phyloP scores from a whole-genome alignment of 2,888 invertebrate species.

The Drosophila falleni region DNA sequence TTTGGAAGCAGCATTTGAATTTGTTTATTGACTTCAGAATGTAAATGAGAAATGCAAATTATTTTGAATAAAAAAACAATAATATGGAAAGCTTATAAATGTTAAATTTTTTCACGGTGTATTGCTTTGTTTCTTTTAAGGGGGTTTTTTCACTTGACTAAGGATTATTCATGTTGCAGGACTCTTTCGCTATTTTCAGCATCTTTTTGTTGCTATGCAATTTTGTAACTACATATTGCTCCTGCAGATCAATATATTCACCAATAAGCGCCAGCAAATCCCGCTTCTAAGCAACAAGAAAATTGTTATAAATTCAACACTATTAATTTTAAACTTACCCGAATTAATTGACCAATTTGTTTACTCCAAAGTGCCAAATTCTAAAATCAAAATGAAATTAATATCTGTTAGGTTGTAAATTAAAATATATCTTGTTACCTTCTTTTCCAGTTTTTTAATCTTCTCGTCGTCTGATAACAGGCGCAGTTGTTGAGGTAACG shows the following conservation, averaged over 20 bases:
- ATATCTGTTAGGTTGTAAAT: no score
- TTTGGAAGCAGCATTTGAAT: conserved; percentile 33
- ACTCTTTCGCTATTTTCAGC: conserved; percentile 9
- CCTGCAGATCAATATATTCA: conserved; percentile 37
- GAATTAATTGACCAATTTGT: conserved; percentile 29
- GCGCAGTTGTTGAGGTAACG: conserved; percentile 20
- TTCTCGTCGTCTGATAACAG: conserved; percentile 18
- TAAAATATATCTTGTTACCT: background rate
- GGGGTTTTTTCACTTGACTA: background rate
- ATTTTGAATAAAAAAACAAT: conserved; percentile 71
- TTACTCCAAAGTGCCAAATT: conserved; percentile 19
- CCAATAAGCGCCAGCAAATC: conserved; percentile 28
- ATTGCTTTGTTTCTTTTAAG: no score
- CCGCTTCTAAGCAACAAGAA: conserved; percentile 28
- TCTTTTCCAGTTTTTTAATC: background rate
- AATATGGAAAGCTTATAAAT: background rate
- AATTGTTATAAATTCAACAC: no score
- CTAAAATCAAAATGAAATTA: background rate
- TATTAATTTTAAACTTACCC: conserved; percentile 26
- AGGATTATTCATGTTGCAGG: background rate
- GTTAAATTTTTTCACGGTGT: background rate
- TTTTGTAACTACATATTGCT: conserved; percentile 22
- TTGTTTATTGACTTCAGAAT: conserved; percentile 45
- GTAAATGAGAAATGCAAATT: conserved; percentile 73
- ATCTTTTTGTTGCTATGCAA: conserved; percentile 23